These are phyloP conservation scores for Geococcyx californianus DNA, from an alignment of 2,113 vertebrate species.

Conservation along the genomic window DNA sequence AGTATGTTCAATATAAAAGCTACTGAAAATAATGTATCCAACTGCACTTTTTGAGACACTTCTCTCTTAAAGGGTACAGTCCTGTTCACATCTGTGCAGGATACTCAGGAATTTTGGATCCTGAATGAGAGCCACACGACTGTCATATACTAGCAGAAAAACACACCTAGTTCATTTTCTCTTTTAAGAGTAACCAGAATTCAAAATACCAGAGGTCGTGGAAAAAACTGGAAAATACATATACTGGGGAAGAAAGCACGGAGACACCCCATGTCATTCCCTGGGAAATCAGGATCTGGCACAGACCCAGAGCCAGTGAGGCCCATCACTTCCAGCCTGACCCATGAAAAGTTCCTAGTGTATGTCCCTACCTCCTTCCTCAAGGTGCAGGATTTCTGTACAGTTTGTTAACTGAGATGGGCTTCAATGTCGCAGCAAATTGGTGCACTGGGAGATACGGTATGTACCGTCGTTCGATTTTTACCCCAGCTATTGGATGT, in stretches of 20 bases:
- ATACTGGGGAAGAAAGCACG: not conserved
- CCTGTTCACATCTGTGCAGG: not conserved
- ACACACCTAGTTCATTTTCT: not conserved
- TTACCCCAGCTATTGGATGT: not conserved
- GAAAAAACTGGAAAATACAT: not conserved
- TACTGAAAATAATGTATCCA: not conserved
- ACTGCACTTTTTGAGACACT: not conserved
- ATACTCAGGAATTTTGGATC: not conserved
- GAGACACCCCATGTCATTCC: not conserved
- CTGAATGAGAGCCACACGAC: not conserved
- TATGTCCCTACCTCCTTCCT: not conserved
- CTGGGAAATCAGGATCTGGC: not conserved
- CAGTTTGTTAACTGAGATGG: not conserved
- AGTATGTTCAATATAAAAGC: not conserved
- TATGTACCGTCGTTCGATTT: not conserved
- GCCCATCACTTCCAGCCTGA: not conserved
- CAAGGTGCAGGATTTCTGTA: not conserved
- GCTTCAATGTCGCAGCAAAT: not conserved
- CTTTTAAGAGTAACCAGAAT: not conserved
- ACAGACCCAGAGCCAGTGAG: not conserved
- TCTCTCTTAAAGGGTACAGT: not conserved
- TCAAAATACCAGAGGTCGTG: not conserved
- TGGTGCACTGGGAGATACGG: rapidly evolving
- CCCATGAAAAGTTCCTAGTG: not conserved
- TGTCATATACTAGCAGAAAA: not conserved